Base-by-base conservation (phyloP, 2,888 invertebrate species). In the Meandrusa payeni region DNA sequence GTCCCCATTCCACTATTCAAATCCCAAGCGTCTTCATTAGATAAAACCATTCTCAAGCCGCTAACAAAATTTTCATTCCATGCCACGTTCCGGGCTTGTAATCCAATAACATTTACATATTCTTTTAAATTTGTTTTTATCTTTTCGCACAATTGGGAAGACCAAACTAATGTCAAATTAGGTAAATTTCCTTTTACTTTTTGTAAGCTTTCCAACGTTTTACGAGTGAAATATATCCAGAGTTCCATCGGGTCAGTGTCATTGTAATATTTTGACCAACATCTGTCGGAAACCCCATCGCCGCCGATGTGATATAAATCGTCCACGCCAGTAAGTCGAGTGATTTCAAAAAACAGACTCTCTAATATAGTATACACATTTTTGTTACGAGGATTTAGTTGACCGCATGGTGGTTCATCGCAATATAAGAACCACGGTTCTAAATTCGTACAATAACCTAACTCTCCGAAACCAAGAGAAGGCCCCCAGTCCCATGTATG, bases 21-120 rank as follows among this genome's bases (percentile, higher is more conserved):
- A 69, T 95, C 94, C 94, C 94, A 94, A 2, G 93, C 93, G 61
- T 95, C 94, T 37, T 94, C 94, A 68, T 95, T 94, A 3, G 95
- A 95, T 48, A 95, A 78, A 37, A 96, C 92, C 31, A 94, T 89
- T 46, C 92, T 78, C 2, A 95, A 76, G 48, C 93, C 93, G 4
- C 89, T 88, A 4, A 72, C 43, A 44, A 64, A 57, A 5, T 60
- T 65, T 19, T 64, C 93, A 90, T 65, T 91, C 93, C 46, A 92
- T 79, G 91, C 93, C 90, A 49, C 89, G 88, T 64, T 92, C 89
- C 39, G 91, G 89, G 48, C 92, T 92, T 81, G 80, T 39, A 81
- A 46, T 6, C 71, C 76, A 28, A 81, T 47, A 19, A 47, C 39
- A 2, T 58, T 51, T 5, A 63, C 59, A 33, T 68, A 76, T 3